Percentiles rank a stretch among this genome's conserved stretches.
These are phyloP conservation scores for Leuciscus idus DNA, from an alignment of 2,113 vertebrate species.

Conservation along the genomic window DNA sequence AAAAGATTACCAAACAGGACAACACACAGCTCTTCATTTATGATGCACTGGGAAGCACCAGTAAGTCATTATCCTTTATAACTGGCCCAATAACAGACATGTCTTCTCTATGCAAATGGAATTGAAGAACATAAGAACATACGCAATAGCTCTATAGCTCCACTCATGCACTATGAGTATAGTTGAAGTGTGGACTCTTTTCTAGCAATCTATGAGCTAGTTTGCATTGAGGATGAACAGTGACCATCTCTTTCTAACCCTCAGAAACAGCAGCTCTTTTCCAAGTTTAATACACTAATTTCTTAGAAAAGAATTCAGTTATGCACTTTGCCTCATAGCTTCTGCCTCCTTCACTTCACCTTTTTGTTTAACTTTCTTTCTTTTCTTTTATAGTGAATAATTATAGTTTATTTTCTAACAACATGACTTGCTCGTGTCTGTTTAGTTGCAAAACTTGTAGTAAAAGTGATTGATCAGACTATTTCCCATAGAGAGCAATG, in stretches of 20 bases:
- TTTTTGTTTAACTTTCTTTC: not conserved
- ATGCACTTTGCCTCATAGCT: not conserved
- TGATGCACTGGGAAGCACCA: not conserved
- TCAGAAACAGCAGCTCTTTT: not conserved
- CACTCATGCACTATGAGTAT: not conserved
- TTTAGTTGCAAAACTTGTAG: not conserved
- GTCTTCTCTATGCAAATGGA: not conserved
- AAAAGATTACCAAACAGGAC: conserved; percentile 10
- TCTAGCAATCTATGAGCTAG: not conserved
- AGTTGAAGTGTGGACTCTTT: not conserved
- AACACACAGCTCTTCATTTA: not conserved
- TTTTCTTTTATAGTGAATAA: not conserved
- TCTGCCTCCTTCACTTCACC: not conserved
- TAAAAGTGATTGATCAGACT: not conserved
- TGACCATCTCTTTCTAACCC: not conserved
- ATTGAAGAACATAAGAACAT: not conserved
- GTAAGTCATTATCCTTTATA: not conserved
- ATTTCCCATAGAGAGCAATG: not conserved
- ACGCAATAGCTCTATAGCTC: not conserved
- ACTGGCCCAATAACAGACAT: not conserved
- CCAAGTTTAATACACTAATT: not conserved
- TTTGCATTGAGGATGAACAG: not conserved
- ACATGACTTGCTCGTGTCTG: not conserved
- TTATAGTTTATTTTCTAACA: not conserved
- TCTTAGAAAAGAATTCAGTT: not conserved